A percentile compares a stretch with the other conserved stretches of the same genome.
Conservation (phyloP, 1,140 invertebrate genomes). For the Ceratina japonica region DNA sequence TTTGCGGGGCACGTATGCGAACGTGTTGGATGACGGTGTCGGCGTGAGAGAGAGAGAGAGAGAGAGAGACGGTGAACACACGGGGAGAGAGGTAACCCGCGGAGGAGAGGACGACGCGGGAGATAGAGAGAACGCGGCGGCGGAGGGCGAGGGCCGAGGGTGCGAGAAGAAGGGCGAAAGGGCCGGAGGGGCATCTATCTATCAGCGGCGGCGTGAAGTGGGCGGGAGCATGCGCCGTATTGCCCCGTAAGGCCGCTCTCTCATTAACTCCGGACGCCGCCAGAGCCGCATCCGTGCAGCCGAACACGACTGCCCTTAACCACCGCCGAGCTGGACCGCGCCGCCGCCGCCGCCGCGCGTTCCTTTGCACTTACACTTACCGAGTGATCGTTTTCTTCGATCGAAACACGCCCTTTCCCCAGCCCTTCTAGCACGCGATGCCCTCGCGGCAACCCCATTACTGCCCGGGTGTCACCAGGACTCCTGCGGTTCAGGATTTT, state of each 20-base stretch:
- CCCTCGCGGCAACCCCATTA: too few relatives aligned
- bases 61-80: slow-evolving; percentile 26
- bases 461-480: too few relatives aligned
- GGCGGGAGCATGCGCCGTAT: slow-evolving; percentile 79
- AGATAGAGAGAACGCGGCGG: slow-evolving; percentile 21
- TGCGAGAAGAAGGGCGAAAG: slow-evolving; percentile 51
- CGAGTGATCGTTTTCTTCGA: too few relatives aligned
- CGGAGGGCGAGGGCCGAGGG: slow-evolving; percentile 29
- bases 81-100: slow-evolving; percentile 42
- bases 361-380: too few relatives aligned
- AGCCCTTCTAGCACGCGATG: too few relatives aligned
- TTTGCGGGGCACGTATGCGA: slow-evolving; percentile 49
- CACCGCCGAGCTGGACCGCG: background rate
- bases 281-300: slow-evolving; percentile 62
- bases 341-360: background rate
- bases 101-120: slow-evolving; percentile 53
- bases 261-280: slow-evolving; percentile 78
- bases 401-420: too few relatives aligned
- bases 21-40: slow-evolving; percentile 14
- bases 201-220: slow-evolving; percentile 80
- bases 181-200: slow-evolving; percentile 78
- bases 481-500: too few relatives aligned
- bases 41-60: too few relatives aligned
- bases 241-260: slow-evolving; percentile 78
- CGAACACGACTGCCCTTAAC: slow-evolving; percentile 48